A percentile compares a stretch with the other conserved stretches of the same genome.
phyloP scores from a whole-genome alignment of 2,113 vertebrate genomes.

The Phalacrocorax brasilianus region DNA sequence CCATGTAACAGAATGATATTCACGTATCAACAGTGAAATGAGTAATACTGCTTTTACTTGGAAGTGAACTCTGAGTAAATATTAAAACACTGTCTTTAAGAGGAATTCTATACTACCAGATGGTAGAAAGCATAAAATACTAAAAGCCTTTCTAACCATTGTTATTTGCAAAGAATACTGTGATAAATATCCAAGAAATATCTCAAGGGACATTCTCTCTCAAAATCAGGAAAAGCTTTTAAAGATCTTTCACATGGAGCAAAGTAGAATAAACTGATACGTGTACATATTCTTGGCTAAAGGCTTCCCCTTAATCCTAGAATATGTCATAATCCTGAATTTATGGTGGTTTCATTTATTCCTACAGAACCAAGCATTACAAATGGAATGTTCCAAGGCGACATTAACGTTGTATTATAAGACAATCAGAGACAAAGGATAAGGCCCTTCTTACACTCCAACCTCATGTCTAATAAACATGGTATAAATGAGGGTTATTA shows the following conservation, averaged over 20 bases:
- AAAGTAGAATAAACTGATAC: neutral
- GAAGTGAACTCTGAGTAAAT: neutral
- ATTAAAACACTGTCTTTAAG: neutral
- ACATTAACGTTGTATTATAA: neutral
- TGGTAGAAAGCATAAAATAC: neutral
- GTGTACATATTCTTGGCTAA: neutral
- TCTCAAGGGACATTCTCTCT: neutral
- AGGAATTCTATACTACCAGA: neutral
- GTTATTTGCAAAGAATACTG: neutral
- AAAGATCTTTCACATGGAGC: neutral
- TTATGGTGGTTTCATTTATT: conserved; percentile 12
- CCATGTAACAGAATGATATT: neutral
- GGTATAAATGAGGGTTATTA: neutral
- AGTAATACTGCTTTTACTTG: neutral
- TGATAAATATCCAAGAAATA: neutral
- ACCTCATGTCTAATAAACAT: neutral
- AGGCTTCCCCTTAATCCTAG: neutral
- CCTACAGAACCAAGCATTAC: neutral
- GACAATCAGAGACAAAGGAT: neutral
- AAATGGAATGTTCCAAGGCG: neutral
- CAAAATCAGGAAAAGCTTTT: conserved; percentile 7
- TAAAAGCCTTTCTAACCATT: neutral
- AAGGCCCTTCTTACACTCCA: neutral
- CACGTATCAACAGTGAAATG: neutral
- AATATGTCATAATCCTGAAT: conserved; percentile 5